Percentiles rank a stretch among this genome's conserved stretches.
Conservation (phyloP, 2,113 vertebrate genomes). For the Scopus umbretta region DNA sequence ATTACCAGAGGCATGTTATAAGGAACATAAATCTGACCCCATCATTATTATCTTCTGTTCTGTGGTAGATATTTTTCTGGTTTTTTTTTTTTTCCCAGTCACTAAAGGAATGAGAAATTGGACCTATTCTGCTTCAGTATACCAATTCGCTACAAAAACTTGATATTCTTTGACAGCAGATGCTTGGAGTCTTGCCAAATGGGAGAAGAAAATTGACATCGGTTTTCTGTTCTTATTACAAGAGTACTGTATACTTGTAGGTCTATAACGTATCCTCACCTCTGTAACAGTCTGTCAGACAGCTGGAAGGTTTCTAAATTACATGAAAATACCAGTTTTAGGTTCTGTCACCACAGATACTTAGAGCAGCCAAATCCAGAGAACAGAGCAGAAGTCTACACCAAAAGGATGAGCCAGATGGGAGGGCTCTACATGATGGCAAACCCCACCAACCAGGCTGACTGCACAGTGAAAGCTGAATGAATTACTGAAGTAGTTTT, state of each 20-base stretch:
- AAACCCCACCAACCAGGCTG: background rate
- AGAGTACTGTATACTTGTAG: background rate
- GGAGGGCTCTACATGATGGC: background rate
- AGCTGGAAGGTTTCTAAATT: conserved; percentile 36
- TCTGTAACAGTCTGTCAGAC: conserved; percentile 38
- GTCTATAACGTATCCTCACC: conserved; percentile 30
- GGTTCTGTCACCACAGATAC: conserved; percentile 33
- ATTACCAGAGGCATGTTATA: background rate
- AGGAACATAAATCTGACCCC: background rate
- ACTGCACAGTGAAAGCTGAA: background rate
- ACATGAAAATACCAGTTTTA: conserved; percentile 26
- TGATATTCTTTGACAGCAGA: background rate
- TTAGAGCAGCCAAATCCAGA: background rate
- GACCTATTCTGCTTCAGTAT: background rate
- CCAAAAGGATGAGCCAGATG: conserved; percentile 43
- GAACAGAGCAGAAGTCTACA: conserved; percentile 25
- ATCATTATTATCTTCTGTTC: background rate
- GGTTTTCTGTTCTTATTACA: background rate
- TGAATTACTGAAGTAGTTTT: background rate
- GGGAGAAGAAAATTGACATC: conserved; percentile 3
- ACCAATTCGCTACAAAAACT: background rate
- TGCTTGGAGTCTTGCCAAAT: background rate
- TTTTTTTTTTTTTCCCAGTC: background rate
- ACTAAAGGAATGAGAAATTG: background rate
- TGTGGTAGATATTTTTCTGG: background rate